Evolutionary conservation across 1,140 invertebrate species (phyloP), one percentile per base, ranked within the genome.

Genomic region (Macrotrachela quadricornifera): DNA sequence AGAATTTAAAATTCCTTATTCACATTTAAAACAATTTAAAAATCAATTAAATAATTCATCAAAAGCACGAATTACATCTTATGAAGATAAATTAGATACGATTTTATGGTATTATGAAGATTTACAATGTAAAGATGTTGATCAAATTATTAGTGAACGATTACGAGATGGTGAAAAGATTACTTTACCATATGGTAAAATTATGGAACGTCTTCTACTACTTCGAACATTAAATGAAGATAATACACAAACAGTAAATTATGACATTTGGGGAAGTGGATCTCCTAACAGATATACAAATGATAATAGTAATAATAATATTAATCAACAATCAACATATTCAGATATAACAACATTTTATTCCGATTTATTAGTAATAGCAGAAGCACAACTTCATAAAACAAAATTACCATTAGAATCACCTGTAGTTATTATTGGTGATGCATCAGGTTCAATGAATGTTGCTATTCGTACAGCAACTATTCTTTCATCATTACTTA

Each of bases 51-150:
- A 58, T 8, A 44, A 54, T 1, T 53, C 60, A n/a, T 60, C 61
- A 0, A 65, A 65, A 48, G 51, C 41, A n/a, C 46, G 47, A 15
- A 58, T 67, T 41, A 61, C 61, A 14, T 46, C 45, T 10, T 57
- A 59, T 41, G 58, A 61, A 52, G 38, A 56, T 4, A 64, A 62
- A 49, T 50, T 67, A 11, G 63, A 65, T 42, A 61, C 62, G 9
- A 53, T 64, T 11, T 46, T 67, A n/a, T 67, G 65, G 65, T 65
- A 57, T 41, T 69, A 69, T 59, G 67, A 69, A 59, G 62, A 69
- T 49, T 50, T 69, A n/a, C 13, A 50, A 16, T 64, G 63, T 55
- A 13, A 49, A 11, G 59, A 59, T 12, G 59, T 61, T 11, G 65
- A 69, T 45, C 38, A 61, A 43, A 57, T 62, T 1, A 59, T 69